phyloP scores from a whole-genome alignment of 2,888 invertebrate genomes.

The Lasioglossum oenotherae region DNA sequence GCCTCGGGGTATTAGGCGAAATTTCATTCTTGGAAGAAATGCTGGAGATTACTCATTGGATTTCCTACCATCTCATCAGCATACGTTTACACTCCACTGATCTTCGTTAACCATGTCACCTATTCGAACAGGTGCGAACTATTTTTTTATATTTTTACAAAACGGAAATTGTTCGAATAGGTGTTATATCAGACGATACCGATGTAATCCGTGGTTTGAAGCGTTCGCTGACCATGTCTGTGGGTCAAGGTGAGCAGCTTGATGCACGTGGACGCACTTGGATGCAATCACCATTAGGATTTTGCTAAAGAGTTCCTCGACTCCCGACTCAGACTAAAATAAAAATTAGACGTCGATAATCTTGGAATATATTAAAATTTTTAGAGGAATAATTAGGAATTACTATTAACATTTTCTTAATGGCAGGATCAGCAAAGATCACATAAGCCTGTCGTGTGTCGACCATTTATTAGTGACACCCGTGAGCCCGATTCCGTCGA shows the following conservation, averaged over 20 bases:
- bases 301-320: neutral
- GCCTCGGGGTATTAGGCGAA: neutral
- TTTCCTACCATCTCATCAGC: neutral
- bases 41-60: neutral
- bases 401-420: neutral
- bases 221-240: conserved; percentile 71
- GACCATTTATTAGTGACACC: neutral
- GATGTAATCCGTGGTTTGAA: conserved; percentile 73
- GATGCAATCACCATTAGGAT: conserved; percentile 50
- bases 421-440: neutral
- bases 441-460: neutral
- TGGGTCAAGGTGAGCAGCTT: conserved; percentile 81
- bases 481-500: neutral
- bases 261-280: conserved; percentile 59
- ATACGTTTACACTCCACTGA: neutral
- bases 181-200: conserved; percentile 69
- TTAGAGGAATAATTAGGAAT: neutral
- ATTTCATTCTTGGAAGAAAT: neutral
- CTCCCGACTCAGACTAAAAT: neutral
- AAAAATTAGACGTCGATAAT: neutral
- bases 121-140: neutral
- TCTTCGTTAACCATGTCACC: neutral
- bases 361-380: neutral
- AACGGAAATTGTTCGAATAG: conserved; percentile 35
- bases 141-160: conserved; percentile 6